Conservation (phyloP, 2,797 vertebrate species). For the Myripristis murdjan region DNA sequence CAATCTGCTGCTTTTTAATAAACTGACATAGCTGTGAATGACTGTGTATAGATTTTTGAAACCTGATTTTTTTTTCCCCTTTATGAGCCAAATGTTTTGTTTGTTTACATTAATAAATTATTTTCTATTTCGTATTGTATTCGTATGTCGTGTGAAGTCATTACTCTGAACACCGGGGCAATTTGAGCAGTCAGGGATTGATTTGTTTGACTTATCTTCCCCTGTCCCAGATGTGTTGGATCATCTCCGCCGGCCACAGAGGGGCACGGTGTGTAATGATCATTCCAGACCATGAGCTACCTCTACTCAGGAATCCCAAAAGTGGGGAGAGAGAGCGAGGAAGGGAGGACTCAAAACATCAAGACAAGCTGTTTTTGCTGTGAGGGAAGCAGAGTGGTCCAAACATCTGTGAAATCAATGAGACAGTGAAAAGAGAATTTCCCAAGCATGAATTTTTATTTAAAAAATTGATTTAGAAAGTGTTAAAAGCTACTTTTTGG, state of each 20-base stretch:
- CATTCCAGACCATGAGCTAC: conserved; percentile 74
- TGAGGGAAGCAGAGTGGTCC: conserved; percentile 55
- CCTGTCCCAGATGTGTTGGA: conserved; percentile 52
- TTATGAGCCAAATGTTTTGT: conserved; percentile 65
- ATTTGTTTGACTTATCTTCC: conserved; percentile 18
- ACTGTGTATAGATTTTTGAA: conserved; percentile 52
- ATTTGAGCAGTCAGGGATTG: background rate
- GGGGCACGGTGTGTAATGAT: conserved; percentile 66
- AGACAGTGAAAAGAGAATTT: conserved; percentile 42
- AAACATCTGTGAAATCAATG: conserved; percentile 79
- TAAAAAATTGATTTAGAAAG: conserved; percentile 41
- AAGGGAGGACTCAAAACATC: conserved; percentile 60
- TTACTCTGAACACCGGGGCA: conserved; percentile 29
- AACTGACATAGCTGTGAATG: conserved; percentile 4
- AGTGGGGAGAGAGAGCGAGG: conserved; percentile 48
- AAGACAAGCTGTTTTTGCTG: conserved; percentile 64
- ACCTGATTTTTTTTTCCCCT: conserved; percentile 23
- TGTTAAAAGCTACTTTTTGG: conserved; percentile 4
- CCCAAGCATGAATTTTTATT: conserved; percentile 57
- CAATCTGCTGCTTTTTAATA: conserved; percentile 32
- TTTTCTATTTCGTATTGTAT: too few species aligned
- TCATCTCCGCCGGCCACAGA: conserved; percentile 52
- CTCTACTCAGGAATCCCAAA: conserved; percentile 67
- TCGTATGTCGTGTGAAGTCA: conserved; percentile 15
- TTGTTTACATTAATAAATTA: conserved; percentile 80